phyloP scores from a whole-genome alignment of 2,797 vertebrate genomes.

The Poeciliopsis infans region DNA sequence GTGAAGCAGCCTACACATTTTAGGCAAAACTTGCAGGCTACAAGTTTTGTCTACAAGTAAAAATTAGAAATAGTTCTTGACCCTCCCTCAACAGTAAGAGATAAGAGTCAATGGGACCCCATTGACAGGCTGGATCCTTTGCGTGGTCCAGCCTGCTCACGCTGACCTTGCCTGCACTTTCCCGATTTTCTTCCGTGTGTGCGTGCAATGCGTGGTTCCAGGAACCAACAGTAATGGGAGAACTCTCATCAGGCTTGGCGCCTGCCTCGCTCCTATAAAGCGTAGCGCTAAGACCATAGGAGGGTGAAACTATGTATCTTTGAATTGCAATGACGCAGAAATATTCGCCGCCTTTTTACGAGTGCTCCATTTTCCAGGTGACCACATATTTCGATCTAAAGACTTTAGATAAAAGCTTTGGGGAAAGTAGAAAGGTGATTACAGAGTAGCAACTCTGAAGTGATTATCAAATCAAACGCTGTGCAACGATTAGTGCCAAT shows the following conservation, averaged over 20 bases:
- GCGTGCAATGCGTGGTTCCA: no score
- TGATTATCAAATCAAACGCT: slow-evolving; percentile 24
- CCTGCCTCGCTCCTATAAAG: no score
- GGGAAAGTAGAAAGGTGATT: slow-evolving; percentile 5
- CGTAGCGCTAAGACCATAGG: no score
- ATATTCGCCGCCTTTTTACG: not conserved
- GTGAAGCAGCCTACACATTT: not conserved
- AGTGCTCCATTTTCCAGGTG: not conserved
- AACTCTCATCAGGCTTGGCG: no score
- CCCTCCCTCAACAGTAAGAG: not conserved
- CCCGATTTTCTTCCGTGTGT: no score
- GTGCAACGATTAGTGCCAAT: slow-evolving; percentile 34
- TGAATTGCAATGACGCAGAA: not conserved
- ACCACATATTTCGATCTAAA: slow-evolving; percentile 3
- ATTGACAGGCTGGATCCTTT: no score
- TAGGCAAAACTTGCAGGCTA: not conserved
- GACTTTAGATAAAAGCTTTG: slow-evolving; percentile 23
- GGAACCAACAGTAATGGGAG: no score
- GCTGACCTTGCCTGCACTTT: no score
- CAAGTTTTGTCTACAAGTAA: not conserved
- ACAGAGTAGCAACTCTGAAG: not conserved
- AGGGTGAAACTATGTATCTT: no score
- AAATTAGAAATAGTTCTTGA: not conserved
- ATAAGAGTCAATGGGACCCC: no score
- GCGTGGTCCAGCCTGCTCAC: no score